Evolutionary conservation across 2,113 vertebrate genomes (phyloP).

Genomic region (Felis catus): F.catus_Fca126_mat1.0 CM031413.1:107155001-107155500

Average conservation of each 20-base stretch:
- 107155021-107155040: background rate
- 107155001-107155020: background rate
- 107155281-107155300: background rate
- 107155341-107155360: background rate
- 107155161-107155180: background rate
- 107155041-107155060: background rate
- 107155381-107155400: background rate
- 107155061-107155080: background rate
- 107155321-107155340: background rate
- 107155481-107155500: background rate
- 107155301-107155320: background rate
- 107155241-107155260: background rate
- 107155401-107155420: background rate
- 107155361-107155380: background rate
- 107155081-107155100: background rate
- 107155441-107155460: background rate
- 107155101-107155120: background rate
- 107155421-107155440: background rate
- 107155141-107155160: background rate
- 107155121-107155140: background rate
- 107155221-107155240: background rate
- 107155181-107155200: background rate
- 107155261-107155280: background rate
- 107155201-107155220: background rate
- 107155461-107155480: background rate